These are phyloP conservation scores for Neolamprologus modestus DNA, from an alignment of 2,113 vertebrate genomes.

Conservation along the genomic window DNA sequence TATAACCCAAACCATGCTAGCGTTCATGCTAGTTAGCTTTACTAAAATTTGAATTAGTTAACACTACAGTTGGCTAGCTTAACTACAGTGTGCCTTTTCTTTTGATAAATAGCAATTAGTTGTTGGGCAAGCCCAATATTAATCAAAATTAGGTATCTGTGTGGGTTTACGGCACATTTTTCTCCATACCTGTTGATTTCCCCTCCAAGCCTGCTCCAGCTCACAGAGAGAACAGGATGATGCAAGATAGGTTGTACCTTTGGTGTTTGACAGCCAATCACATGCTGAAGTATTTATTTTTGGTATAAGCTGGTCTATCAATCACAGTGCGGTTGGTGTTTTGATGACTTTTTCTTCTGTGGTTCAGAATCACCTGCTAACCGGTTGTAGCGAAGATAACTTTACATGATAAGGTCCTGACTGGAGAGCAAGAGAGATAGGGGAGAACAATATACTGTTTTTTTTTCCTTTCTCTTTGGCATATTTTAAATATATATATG, in stretches of 20 bases:
- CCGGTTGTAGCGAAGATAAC: neutral
- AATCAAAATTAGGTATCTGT: neutral
- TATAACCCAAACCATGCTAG: neutral
- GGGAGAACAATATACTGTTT: accelerated
- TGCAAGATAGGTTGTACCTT: neutral
- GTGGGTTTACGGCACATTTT: neutral
- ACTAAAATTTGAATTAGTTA: neutral
- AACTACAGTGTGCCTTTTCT: neutral
- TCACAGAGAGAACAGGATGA: neutral
- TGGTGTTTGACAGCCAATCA: neutral
- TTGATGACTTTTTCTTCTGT: neutral
- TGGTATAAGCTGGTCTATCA: neutral
- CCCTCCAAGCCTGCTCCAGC: neutral
- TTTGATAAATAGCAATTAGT: neutral
- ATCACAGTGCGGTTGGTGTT: neutral
- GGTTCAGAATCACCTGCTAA: neutral
- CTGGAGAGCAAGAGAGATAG: neutral
- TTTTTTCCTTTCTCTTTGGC: neutral
- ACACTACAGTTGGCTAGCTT: neutral
- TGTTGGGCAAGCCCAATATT: neutral
- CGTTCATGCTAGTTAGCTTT: neutral
- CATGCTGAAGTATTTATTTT: neutral
- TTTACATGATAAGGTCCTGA: neutral
- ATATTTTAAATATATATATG: neutral
- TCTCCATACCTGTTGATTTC: neutral